A percentile compares a stretch with the other conserved stretches of the same genome.
phyloP scores from a whole-genome alignment of 2,797 vertebrate genomes.

The Pipistrellus pipistrellus region DNA sequence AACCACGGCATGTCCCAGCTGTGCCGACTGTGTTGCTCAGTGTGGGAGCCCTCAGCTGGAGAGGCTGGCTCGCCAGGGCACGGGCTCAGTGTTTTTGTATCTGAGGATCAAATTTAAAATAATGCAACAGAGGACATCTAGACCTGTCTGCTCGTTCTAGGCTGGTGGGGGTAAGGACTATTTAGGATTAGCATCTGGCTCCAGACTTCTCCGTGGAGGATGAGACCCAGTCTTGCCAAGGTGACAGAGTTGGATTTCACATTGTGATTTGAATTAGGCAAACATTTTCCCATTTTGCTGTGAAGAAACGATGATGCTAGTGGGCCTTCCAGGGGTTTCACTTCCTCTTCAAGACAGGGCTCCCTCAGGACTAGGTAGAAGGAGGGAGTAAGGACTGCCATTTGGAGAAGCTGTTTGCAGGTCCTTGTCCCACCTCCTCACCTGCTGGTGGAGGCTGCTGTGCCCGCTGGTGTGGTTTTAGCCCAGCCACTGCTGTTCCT shows the following conservation, averaged over 20 bases:
- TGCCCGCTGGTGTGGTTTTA: background rate
- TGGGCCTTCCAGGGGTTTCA: background rate
- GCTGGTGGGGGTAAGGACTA: background rate
- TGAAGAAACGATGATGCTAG: background rate
- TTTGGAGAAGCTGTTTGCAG: background rate
- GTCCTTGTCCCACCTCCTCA: background rate
- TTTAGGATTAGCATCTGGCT: background rate
- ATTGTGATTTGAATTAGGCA: background rate
- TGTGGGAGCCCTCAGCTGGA: background rate
- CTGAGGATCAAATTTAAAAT: background rate
- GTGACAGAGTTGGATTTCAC: background rate
- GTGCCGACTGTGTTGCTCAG: rapidly evolving
- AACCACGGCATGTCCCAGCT: too few species aligned
- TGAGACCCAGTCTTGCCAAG: background rate
- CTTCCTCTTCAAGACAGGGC: background rate
- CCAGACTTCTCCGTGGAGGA: background rate
- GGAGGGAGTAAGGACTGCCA: background rate
- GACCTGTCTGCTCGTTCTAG: background rate
- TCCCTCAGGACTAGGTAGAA: background rate
- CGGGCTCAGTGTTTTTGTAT: background rate
- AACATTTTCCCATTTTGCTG: rapidly evolving
- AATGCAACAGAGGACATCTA: too few species aligned
- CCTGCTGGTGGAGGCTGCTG: background rate
- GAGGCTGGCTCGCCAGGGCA: background rate
- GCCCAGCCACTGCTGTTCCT: rapidly evolving